Evolutionary conservation across 2,888 invertebrate species (phyloP), one percentile per base, ranked within the genome.

Genomic region (Pheosia gnoma): DNA sequence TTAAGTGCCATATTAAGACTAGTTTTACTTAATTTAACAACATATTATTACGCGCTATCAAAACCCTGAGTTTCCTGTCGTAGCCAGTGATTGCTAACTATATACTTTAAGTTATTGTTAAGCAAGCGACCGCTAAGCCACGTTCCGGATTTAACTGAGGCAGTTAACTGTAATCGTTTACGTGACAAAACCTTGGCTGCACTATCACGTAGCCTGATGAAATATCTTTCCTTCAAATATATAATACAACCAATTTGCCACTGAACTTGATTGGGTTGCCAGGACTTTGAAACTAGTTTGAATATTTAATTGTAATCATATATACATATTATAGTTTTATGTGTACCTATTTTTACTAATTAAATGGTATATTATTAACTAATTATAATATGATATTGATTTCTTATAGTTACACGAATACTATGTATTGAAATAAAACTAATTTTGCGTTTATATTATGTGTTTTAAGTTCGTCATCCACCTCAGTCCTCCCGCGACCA

Each of bases 201-300:
- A 74, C 80, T 83, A 84, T 83, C 84, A 82, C 86, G 86, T 84
- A 75, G 67, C 63, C 57, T 59, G 67, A 72, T 74, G 72, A 84
- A 88, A 85, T 86, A 74, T 83, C 80, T 81, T 74, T 70, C 78
- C 80, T 81, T 87, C 83, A 80, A 67, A 80, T 82, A 71, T 63
- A 62, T 81, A 85, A 85, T 82, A 78, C 78, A 64, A 64, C 57
- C 80, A 70, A 87, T 87, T 85, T 83, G 82, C 86, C 82, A 86
- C 74, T 47, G 70, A 45, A 57, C 75, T 57, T 9, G 9, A 11
- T 11, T 36, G 57, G 5, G 57, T 57, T 57, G 57, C 57, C 57
- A 57, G 45, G 43, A 36, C 5, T 5, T 11, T 5, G n/a, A 11
- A 0, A 47, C 1, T 47, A 41, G 8, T 41, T 41, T 41, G 5